Evolutionary conservation across 2,888 invertebrate species (phyloP), one percentile per base, ranked within the genome.

Genomic region (Corbicula japonica): DNA sequence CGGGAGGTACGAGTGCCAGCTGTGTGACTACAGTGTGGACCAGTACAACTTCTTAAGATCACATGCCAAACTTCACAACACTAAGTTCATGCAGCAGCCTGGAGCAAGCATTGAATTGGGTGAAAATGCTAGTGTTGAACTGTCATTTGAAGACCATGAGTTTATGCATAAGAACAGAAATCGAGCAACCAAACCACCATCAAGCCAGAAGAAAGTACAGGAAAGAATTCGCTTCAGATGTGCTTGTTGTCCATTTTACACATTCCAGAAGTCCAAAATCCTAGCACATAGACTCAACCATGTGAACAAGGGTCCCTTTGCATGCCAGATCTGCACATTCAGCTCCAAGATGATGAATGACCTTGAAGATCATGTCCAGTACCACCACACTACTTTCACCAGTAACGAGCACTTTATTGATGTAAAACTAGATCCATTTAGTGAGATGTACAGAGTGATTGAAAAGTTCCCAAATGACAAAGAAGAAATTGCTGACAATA

Each of bases 271-370:
- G 65, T 86, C 83, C 65, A 88, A 87, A 61, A 87, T 90, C 38
- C 73, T 88, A n/a, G 89, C 88, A 50, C 91, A 91, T 68, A 76
- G 86, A 28, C 80, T 83, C n/a, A 88, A 87, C 60, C 91, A 91
- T 77, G 76, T 88, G 28, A 75, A 83, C 48, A 86, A 83, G 35
- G 87, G 85, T 61, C 82, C 85, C 38, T 90, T 86, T 72, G 83
- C 85, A 30, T 91, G 91, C 76, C 81, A 79, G 26, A 66, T 80
- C 10, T 91, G 91, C 71, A 86, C 85, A 48, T 91, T 88, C 75
- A 89, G 88, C 65, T 89, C 89, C 1, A 86, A 84, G 1, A 76
- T 87, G 56, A 85, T 83, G 4, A 85, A 75, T 28, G 76, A 89
- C 18, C 78, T 89, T 30, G 85, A 86, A 54, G 88, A 89, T 58